phyloP scores from a whole-genome alignment of 2,113 vertebrate genomes.

The Regulus satrapa region DNA sequence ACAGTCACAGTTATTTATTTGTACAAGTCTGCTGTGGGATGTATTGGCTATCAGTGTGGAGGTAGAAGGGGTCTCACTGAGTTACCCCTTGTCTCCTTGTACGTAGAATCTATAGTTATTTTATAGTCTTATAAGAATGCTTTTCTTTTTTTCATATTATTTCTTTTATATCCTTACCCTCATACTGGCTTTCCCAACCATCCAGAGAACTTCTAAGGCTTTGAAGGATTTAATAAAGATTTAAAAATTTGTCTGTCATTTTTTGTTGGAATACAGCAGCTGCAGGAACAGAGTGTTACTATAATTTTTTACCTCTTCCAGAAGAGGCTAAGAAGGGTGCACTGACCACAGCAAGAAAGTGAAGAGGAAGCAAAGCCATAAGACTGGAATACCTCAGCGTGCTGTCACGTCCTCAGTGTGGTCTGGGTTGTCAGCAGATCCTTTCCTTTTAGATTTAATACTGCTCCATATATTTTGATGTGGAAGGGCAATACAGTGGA shows the following conservation, averaged over 20 bases:
- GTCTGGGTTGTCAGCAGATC: background rate
- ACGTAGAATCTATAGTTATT: background rate
- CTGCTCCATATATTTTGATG: background rate
- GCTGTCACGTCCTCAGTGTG: background rate
- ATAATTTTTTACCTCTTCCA: background rate
- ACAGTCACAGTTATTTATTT: background rate
- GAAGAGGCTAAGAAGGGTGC: background rate
- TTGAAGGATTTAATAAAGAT: background rate
- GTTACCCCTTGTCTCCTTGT: background rate
- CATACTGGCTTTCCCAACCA: background rate
- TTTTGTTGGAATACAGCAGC: background rate
- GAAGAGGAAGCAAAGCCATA: background rate
- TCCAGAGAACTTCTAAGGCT: background rate
- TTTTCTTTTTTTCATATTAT: background rate
- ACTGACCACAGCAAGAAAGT: background rate
- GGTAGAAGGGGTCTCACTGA: background rate
- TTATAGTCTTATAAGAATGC: background rate
- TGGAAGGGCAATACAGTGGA: background rate
- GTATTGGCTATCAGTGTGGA: background rate
- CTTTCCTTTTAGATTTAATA: background rate
- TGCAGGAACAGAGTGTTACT: background rate
- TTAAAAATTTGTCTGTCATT: background rate
- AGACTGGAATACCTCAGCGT: background rate
- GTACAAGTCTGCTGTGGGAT: background rate
- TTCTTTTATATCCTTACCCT: background rate